phyloP scores from a whole-genome alignment of 2,888 invertebrate species.

The Megamerina dolium region DNA sequence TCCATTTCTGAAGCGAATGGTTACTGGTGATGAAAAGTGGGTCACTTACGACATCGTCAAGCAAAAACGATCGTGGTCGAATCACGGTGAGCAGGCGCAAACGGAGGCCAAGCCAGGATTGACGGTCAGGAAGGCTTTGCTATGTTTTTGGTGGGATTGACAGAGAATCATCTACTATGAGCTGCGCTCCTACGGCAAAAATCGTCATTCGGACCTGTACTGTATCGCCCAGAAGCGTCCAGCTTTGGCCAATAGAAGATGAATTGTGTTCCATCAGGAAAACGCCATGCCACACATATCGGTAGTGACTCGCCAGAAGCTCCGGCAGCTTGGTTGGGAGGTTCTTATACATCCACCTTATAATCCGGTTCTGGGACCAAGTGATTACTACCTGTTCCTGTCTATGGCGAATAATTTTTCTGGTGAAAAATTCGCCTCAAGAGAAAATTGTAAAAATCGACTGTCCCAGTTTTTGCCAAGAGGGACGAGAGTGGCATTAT shows the following conservation, averaged over 20 bases:
- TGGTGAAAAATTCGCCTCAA: too few species aligned
- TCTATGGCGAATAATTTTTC: neutral
- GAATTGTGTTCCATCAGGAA: neutral
- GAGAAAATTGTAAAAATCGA: neutral
- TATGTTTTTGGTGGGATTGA: too few species aligned
- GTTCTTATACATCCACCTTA: too few species aligned
- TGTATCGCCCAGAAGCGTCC: neutral
- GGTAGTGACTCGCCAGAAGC: neutral
- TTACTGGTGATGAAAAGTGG: neutral
- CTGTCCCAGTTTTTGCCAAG: neutral
- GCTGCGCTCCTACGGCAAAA: neutral
- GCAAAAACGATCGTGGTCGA: neutral
- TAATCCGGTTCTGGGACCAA: neutral
- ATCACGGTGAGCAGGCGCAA: neutral
- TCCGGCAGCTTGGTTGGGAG: neutral
- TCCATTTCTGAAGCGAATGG: neutral
- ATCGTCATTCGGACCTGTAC: neutral
- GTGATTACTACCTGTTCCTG: neutral
- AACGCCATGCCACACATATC: neutral
- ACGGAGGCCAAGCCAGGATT: neutral
- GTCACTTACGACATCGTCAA: neutral
- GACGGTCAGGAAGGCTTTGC: neutral
- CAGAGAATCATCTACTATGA: neutral
- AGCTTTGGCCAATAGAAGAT: neutral
- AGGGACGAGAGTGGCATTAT: neutral